Evolutionary conservation across 2,888 invertebrate genomes (phyloP), one percentile per base, ranked within the genome.

Genomic region (Pasiphila rectangulata): DNA sequence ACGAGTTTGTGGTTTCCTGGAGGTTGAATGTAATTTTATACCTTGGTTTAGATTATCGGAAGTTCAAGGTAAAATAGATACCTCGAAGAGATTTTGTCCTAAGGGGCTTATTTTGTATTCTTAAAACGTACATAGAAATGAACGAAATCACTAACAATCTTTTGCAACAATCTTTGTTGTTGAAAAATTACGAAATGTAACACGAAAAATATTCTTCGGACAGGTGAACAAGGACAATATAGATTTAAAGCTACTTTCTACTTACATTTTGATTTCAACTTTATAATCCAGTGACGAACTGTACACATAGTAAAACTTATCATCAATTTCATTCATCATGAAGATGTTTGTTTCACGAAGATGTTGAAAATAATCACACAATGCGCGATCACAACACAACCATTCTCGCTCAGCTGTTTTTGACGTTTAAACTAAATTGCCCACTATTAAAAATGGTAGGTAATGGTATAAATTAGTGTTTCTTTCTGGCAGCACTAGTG

Each of bases 231-330:
- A 45, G 43, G 36, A 46, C 21, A 10, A 32, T 9, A 4, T 29
- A 13, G n/a, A 25, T 5, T 17, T 6, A 9, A 6, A 3, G 7
- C 16, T 10, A 5, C 3, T 17, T 17, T 2, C 1, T 59, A 90
- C 94, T 92, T 90, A 97, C 96, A 98, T 94, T 92, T 98, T 98
- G 57, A 98, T 94, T 87, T 96, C 94, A 24, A 98, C 91, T 79
- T 94, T 94, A 58, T 94, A 91, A 61, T 96, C 94, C 57, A 98
- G 81, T n/a, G 96, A 95, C 17, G 96, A 97, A 86, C 97, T 98
- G 75, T 97, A 96, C 16, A 97, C 93, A 75, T 95, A 96, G 70
- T 93, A 92, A 83, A 96, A 95, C 75, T 94, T 94, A 79, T 95
- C 94, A 62, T 93, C 94, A 51, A 93, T 90, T 64, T 93, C 92